Evolutionary conservation across 2,113 vertebrate genomes (phyloP).

Genomic region (Nycticryphes semicollaris): DNA sequence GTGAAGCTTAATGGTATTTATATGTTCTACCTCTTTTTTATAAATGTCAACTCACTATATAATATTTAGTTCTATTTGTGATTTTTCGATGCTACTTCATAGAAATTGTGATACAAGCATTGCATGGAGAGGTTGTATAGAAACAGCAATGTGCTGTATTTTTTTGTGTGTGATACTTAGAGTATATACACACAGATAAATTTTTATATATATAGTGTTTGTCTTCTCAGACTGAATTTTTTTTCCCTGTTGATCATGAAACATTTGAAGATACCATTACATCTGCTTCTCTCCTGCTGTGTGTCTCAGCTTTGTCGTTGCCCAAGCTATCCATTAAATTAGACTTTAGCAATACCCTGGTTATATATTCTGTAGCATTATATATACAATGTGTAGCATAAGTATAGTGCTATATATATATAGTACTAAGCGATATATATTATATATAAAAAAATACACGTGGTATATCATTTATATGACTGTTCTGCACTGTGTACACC

Average conservation of each 20-base stretch:
- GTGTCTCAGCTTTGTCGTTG: background rate
- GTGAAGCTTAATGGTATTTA: constrained; percentile 29
- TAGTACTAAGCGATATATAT: background rate
- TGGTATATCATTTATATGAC: background rate
- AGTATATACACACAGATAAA: too few species aligned
- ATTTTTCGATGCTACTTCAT: background rate
- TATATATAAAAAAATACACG: background rate
- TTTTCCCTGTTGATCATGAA: fast-evolving
- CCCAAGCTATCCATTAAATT: background rate
- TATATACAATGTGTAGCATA: background rate
- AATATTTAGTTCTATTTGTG: background rate
- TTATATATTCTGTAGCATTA: background rate
- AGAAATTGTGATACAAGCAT: background rate
- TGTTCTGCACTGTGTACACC: background rate
- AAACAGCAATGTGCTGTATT: background rate
- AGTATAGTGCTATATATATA: background rate
- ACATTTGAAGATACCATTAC: background rate
- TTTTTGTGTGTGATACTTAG: background rate
- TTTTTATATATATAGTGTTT: background rate
- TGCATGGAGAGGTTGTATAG: background rate
- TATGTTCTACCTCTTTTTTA: background rate
- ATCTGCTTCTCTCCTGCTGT: background rate
- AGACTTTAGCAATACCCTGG: too few species aligned
- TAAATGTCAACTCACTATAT: background rate
- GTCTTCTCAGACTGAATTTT: background rate